Evolutionary conservation across 2,113 vertebrate species (phyloP).

Genomic region (Sceloporus undulatus): DNA sequence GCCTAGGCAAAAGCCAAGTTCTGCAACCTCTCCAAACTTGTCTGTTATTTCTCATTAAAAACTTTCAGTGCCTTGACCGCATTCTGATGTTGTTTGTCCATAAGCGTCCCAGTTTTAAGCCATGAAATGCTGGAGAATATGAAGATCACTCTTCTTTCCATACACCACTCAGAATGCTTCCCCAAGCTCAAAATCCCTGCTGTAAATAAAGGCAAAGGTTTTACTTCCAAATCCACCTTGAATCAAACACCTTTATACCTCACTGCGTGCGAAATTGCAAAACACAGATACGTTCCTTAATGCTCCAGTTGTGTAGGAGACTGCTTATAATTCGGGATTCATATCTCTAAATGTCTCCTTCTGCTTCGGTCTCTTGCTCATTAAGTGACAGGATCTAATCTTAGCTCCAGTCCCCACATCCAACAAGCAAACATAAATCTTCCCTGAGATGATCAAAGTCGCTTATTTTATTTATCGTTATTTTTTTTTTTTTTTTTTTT

Average conservation of each 20-base stretch:
- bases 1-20: too few species aligned
- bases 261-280: slow-evolving; percentile 61
- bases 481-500: slow-evolving; percentile 30
- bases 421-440: slow-evolving; percentile 52
- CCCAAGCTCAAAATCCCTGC: too few species aligned
- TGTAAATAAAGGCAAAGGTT: too few species aligned
- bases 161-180: too few species aligned
- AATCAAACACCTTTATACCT: slow-evolving; percentile 24
- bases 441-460: slow-evolving; percentile 64
- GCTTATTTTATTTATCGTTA: slow-evolving; percentile 53
- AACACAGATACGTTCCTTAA: slow-evolving; percentile 50
- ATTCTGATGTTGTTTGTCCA: too few species aligned
- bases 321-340: slow-evolving; percentile 68
- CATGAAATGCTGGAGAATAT: too few species aligned
- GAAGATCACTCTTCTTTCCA: too few species aligned
- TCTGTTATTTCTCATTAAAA: too few species aligned
- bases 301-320: slow-evolving; percentile 49
- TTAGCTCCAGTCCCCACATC: slow-evolving; percentile 39
- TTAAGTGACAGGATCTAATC: slow-evolving; percentile 62
- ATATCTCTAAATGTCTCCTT: slow-evolving; percentile 46
- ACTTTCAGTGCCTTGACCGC: too few species aligned
- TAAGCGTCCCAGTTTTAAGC: too few species aligned
- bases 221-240: neutral
- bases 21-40: too few species aligned
- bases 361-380: slow-evolving; percentile 59